phyloP scores from a whole-genome alignment of 1,140 invertebrate genomes.

The Oppia nitens region DNA sequence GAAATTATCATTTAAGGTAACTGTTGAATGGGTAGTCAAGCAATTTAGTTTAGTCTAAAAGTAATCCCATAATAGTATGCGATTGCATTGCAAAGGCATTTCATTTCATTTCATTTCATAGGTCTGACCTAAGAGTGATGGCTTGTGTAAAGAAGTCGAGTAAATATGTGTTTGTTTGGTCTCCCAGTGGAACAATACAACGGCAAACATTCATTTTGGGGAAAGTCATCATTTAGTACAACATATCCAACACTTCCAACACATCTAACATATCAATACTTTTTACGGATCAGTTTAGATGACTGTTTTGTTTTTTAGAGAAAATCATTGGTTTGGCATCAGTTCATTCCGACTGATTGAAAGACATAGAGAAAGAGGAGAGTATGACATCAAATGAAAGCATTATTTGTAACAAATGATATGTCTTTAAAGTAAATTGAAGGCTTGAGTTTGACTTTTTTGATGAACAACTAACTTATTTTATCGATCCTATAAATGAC shows the following conservation, averaged over 20 bases:
- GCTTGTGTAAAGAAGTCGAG: no score
- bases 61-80: background rate
- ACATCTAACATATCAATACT: no score
- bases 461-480: no score
- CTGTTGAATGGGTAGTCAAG: background rate
- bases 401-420: background rate
- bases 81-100: no score
- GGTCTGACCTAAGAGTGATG: no score
- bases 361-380: no score
- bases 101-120: no score
- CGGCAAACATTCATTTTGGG: background rate
- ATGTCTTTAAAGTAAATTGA: background rate
- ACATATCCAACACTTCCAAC: background rate
- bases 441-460: no score
- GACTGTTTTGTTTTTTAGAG: background rate
- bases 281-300: no score
- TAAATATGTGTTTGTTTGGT: background rate
- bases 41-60: background rate
- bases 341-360: background rate
- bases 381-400: background rate
- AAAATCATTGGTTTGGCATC: background rate
- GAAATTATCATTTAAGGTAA: background rate
- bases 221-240: background rate
- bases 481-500: no score
- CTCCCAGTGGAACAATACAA: background rate